Conservation (phyloP, 2,888 invertebrate genomes). For the Heliconius erato region DNA sequence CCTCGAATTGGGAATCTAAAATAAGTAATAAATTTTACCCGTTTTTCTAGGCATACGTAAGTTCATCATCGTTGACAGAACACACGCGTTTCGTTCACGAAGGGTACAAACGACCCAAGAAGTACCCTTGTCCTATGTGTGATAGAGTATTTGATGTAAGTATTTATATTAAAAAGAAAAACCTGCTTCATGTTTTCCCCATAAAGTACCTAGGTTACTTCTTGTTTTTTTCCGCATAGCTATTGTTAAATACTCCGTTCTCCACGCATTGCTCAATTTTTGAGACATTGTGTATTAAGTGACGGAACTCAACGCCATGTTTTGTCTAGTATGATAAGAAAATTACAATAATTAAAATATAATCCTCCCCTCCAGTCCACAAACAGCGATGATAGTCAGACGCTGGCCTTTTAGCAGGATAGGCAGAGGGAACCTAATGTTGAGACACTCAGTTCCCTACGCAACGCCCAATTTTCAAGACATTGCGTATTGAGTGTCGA, state of each 20-base stretch:
- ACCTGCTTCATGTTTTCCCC: too few relatives aligned
- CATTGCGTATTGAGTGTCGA: not conserved
- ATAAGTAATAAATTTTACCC: too few relatives aligned
- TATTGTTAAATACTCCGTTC: not conserved
- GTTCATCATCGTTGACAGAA: slow-evolving; percentile 68
- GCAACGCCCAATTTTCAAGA: not conserved
- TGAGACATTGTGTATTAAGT: not conserved
- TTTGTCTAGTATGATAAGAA: too few relatives aligned
- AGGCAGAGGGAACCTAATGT: too few relatives aligned
- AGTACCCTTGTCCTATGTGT: slow-evolving; percentile 73
- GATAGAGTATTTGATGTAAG: slow-evolving; percentile 77
- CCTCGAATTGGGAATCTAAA: too few relatives aligned
- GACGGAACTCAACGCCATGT: not conserved
- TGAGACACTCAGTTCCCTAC: too few relatives aligned
- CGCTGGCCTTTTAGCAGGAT: too few relatives aligned
- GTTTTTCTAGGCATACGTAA: slow-evolving; percentile 68
- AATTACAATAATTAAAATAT: too few relatives aligned
- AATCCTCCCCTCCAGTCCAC: too few relatives aligned
- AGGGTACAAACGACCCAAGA: slow-evolving; percentile 70
- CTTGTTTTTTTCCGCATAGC: too few relatives aligned
- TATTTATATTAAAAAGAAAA: slow-evolving; percentile 39
- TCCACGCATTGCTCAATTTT: not conserved
- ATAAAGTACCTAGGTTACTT: too few relatives aligned
- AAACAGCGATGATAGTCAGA: too few relatives aligned
- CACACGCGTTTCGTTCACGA: slow-evolving; percentile 71